phyloP scores from a whole-genome alignment of 2,797 vertebrate species.

The Crenuchus spilurus region DNA sequence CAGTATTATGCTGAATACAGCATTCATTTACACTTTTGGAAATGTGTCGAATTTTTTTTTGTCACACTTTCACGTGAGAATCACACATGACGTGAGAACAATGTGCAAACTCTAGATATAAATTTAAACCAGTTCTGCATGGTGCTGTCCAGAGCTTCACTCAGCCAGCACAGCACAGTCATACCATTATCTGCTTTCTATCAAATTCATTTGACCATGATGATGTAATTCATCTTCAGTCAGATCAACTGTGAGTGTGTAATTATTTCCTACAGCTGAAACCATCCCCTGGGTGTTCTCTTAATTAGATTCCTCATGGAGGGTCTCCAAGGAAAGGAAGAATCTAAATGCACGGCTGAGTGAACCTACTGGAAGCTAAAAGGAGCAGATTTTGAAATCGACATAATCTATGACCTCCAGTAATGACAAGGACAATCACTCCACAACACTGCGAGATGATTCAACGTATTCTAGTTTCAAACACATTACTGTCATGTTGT shows the following conservation, averaged over 20 bases:
- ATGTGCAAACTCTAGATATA: not conserved
- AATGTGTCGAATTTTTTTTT: not conserved
- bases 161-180: not conserved
- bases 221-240: constrained; percentile 39
- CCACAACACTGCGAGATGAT: not conserved
- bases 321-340: constrained; percentile 23
- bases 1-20: not conserved
- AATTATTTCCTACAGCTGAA: constrained; percentile 41
- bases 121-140: constrained; percentile 26
- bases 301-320: constrained; percentile 40
- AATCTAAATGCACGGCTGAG: constrained; percentile 18
- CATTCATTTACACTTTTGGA: not conserved
- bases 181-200: constrained; percentile 26
- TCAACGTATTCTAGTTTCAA: constrained; percentile 17
- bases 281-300: constrained; percentile 35
- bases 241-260: constrained; percentile 38
- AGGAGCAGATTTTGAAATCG: constrained; percentile 1
- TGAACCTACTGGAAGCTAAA: constrained; percentile 12
- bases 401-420: not conserved
- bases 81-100: constrained; percentile 3
- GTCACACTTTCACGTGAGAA: not conserved
- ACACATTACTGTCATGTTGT: constrained; percentile 15
- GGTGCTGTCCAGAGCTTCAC: constrained; percentile 4
- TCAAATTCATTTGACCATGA: constrained; percentile 42
- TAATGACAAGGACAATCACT: constrained; percentile 30